Evolutionary conservation across 2,888 invertebrate genomes (phyloP).

Genomic region (Tenodera sinensis): DNA sequence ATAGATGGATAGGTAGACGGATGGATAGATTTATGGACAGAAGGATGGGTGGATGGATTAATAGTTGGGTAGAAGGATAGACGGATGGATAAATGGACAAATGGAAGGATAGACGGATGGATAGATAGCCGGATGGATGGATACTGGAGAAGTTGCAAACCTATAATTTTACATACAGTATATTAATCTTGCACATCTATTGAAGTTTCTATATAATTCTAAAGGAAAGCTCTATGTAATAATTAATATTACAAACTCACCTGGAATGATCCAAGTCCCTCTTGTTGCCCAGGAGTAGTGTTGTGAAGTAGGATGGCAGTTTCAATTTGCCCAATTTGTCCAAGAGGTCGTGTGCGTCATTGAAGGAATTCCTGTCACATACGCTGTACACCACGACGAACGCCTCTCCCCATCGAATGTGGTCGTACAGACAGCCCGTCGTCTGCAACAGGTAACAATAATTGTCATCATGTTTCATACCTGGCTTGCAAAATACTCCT

Average conservation of each 20-base stretch:
- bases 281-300: slow-evolving; percentile 75
- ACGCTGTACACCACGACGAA: slow-evolving; percentile 80
- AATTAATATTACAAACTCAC: slow-evolving; percentile 44
- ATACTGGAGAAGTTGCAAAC: too few species aligned
- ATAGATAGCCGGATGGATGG: too few species aligned
- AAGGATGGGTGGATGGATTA: too few species aligned
- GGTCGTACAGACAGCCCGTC: slow-evolving; percentile 70
- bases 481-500: too few species aligned
- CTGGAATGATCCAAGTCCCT: slow-evolving; percentile 76
- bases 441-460: slow-evolving; percentile 50
- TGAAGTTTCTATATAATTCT: neutral
- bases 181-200: neutral
- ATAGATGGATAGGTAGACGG: too few species aligned
- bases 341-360: slow-evolving; percentile 67
- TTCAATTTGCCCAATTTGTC: slow-evolving; percentile 68
- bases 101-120: too few species aligned
- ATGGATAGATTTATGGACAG: too few species aligned
- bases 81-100: too few species aligned
- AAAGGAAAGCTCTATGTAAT: neutral
- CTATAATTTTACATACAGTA: too few species aligned
- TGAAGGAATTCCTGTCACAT: slow-evolving; percentile 70
- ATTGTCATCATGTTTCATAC: neutral
- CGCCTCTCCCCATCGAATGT: slow-evolving; percentile 78
- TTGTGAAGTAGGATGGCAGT: slow-evolving; percentile 71
- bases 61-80: too few species aligned